phyloP scores from a whole-genome alignment of 1,140 invertebrate genomes.

The Steinernema feltiae region DNA sequence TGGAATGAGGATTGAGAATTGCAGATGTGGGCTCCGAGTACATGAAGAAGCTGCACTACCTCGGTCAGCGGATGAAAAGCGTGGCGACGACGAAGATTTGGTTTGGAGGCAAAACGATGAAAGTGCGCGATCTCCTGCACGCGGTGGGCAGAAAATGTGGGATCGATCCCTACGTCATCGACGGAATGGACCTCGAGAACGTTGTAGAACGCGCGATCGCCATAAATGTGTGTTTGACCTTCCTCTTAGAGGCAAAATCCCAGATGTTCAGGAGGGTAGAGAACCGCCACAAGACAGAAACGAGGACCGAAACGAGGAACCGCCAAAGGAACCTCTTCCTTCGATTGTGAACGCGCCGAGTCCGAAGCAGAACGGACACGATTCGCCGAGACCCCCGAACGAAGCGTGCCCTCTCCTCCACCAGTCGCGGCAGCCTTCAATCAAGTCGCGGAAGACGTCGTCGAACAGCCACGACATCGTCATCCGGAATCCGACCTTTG shows the following conservation, averaged over 20 bases:
- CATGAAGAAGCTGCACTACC: slow-evolving; percentile 41
- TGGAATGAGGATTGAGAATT: neutral
- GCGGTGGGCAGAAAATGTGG: slow-evolving; percentile 56
- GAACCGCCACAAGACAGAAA: slow-evolving; percentile 53
- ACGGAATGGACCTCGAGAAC: slow-evolving; percentile 54
- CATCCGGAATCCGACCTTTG: slow-evolving; percentile 5
- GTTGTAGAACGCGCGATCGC: slow-evolving; percentile 55
- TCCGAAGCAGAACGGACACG: neutral
- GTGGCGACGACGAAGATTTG: slow-evolving; percentile 38
- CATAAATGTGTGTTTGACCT: slow-evolving; percentile 36
- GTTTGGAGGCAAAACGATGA: slow-evolving; percentile 44
- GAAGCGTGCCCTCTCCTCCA: neutral
- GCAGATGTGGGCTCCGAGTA: slow-evolving; percentile 41
- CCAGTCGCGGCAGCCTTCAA: neutral
- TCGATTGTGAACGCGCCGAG: neutral
- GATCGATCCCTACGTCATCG: slow-evolving; percentile 52
- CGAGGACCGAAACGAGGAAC: slow-evolving; percentile 46
- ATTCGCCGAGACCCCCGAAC: neutral
- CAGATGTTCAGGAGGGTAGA: slow-evolving; percentile 43
- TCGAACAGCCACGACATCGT: slow-evolving; percentile 7
- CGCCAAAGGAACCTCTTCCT: neutral
- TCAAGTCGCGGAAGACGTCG: neutral
- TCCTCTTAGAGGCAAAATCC: neutral
- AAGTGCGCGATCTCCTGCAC: slow-evolving; percentile 51
- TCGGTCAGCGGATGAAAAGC: slow-evolving; percentile 41